These are phyloP conservation scores for Microctonus aethiopoides DNA, from an alignment of 2,888 invertebrate genomes.

Conservation along the genomic window DNA sequence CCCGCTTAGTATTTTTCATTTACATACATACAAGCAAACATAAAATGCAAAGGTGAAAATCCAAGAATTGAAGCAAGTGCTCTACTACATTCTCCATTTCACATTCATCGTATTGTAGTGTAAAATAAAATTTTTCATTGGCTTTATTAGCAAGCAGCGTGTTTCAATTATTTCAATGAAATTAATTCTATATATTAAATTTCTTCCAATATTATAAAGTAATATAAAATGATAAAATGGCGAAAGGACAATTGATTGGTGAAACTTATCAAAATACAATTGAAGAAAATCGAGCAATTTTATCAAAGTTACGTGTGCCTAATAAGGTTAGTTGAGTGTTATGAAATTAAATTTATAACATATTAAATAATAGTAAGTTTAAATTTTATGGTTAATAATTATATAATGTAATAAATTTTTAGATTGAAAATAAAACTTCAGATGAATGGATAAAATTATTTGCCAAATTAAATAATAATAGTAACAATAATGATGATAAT, in stretches of 20 bases:
- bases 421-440: constrained; percentile 48
- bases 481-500: background rate
- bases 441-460: constrained; percentile 52
- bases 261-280: constrained; percentile 45
- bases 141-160: background rate
- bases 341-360: too few species aligned
- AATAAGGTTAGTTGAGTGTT: constrained; percentile 44
- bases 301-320: constrained; percentile 45
- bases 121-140: too few species aligned
- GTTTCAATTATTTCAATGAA: too few species aligned
- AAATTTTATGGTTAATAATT: background rate
- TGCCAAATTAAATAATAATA: constrained; percentile 46
- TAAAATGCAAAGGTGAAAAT: too few species aligned
- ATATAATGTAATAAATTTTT: constrained; percentile 10
- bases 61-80: too few species aligned
- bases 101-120: too few species aligned
- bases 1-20: too few species aligned
- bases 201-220: background rate
- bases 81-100: too few species aligned
- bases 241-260: constrained; percentile 40
- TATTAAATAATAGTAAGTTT: too few species aligned
- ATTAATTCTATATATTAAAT: background rate
- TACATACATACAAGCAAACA: too few species aligned
- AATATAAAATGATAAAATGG: constrained; percentile 44
- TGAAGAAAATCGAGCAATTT: constrained; percentile 47